Evolutionary conservation across 2,113 vertebrate species (phyloP), one percentile per base, ranked within the genome.

Genomic region (Pica pica): DNA sequence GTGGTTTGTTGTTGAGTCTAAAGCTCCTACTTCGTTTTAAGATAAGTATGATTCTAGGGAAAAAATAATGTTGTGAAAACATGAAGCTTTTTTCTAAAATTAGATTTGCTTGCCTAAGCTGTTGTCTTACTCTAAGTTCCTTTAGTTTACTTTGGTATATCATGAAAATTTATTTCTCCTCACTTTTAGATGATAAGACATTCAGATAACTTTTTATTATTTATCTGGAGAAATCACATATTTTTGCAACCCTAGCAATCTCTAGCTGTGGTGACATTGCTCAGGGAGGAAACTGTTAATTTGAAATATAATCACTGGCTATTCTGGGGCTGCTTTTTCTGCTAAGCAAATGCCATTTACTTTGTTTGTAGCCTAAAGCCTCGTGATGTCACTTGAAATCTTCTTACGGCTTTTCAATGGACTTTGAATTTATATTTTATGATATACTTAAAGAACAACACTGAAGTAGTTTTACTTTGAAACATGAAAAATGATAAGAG

Each of bases 1-100:
- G 94, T 86, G 96, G 95, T 92, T 93, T 94, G 20, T 53, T 95
- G 94, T 95, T 96, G 92, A 93, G 95, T 94, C 95, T 97, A 76
- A 63, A 56, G 28, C 71, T 87, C 46, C n/a, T 11, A 9, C 41
- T 85, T 85, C 69, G 31, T 18, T 90, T 69, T 79, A 87, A 91
- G 75, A 91, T 90, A 88, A 87, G 8, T 16, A 42, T 0, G 0
- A 86, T 49, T 76, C 35, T 7, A 42, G 21, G 57, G 11, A 76
- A 87, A 94, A 30, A 68, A 42, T 35, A 75, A 11, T 6, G 1
- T 27, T 61, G 19, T 53, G n/a, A 68, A 93, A 95, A 94, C 47
- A 69, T 8, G n/a, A 83, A 57, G 23, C 6, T 79, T 75, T 77
- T 74, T 83, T 57, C 90, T 76, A 93, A 90, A 95, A 90, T 86